These are phyloP conservation scores for Anthoscopus minutus DNA, from an alignment of 2,113 vertebrate species.

Conservation along the genomic window DNA sequence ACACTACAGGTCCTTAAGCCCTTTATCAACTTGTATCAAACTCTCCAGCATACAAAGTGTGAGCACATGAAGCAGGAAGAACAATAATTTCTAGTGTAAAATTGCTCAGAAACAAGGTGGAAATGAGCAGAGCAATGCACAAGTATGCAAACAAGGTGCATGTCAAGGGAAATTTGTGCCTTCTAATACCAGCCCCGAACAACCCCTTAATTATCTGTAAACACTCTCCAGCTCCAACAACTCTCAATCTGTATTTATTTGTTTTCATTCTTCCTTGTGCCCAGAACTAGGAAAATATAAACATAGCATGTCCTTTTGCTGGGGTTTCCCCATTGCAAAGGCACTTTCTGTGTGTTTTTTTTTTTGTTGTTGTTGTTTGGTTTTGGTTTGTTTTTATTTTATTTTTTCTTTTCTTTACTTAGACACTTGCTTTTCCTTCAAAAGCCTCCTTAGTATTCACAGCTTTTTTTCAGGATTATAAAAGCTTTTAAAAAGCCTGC, in stretches of 20 bases:
- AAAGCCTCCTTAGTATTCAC: neutral
- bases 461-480: neutral
- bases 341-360: neutral
- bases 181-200: neutral
- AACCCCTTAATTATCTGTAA: neutral
- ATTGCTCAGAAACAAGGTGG: neutral
- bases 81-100: neutral
- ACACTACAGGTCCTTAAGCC: neutral
- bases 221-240: neutral
- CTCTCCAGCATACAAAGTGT: neutral
- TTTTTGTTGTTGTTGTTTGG: no score
- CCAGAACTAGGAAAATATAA: neutral
- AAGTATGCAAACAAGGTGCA: neutral
- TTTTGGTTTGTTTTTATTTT: no score
- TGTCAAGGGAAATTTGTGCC: neutral
- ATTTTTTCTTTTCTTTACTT: neutral
- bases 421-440: neutral
- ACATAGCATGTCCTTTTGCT: neutral
- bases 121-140: neutral
- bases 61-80: neutral
- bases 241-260: neutral
- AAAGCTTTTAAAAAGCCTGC: neutral
- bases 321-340: neutral
- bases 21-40: neutral
- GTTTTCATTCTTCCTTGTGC: neutral